Evolutionary conservation across 2,888 invertebrate species (phyloP), one percentile per base, ranked within the genome.

Genomic region (Agrotis clavis): DNA sequence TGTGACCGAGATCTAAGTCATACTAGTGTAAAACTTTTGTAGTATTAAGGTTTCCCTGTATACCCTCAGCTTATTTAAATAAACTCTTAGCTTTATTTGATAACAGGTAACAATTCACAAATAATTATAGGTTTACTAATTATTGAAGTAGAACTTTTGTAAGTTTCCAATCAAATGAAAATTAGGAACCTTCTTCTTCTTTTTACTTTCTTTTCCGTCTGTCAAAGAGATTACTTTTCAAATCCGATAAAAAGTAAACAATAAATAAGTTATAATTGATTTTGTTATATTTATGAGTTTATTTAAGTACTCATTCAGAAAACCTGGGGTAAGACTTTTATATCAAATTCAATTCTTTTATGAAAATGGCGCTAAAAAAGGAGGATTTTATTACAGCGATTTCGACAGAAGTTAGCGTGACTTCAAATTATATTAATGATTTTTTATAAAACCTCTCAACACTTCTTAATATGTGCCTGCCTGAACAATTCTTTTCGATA

Each of bases 401-500:
- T 48, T 19, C 18, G 47, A 50, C 45, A 48, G 30, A 25, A 76
- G 7, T 76, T 18, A 64, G 54, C 41, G 51, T 53, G 53, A 53
- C 18, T 53, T 60, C n/a, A 45, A 74, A 60, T 48, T 41, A 50
- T 41, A 7, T 35, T 7, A 21, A 61, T 30, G 13, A 11, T 61
- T 30, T 25, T 25, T 56, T 41, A 7, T 56, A 63, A 7, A 61
- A 63, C 45, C 18, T 6, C 19, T 53, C 48, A 59, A 63, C 18
- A 51, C 59, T 54, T 47, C 16, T 59, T 25, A 66, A 63, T 59
- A 79, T 63, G 64, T 75, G 81, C 45, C 67, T 66, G 35, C 54
- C 57, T 63, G 48, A 62, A 76, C 77, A 79, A 76, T 76, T 71
- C 71, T 74, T 54, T 68, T 57, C n/a, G 56, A 48, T n/a, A n/a